phyloP scores from a whole-genome alignment of 2,113 vertebrate species.

The Scolopax mira region DNA sequence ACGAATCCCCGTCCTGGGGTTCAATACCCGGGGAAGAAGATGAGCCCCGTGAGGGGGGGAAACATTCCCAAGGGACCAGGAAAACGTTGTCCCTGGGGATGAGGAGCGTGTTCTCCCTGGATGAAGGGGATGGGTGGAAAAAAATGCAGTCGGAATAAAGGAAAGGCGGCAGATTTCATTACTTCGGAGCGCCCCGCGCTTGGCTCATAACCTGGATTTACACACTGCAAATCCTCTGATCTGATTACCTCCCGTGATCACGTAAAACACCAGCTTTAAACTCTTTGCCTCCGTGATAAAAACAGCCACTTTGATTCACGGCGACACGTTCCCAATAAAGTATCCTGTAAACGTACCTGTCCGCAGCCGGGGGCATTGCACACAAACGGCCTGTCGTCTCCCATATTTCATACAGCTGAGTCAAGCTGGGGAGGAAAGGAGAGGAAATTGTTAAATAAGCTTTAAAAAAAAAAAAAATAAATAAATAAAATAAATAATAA shows the following conservation, averaged over 20 bases:
- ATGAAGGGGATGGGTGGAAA: too few species aligned
- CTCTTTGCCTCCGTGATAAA: constrained; percentile 71
- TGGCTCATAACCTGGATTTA: constrained; percentile 68
- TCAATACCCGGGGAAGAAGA: background rate
- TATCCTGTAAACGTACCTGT: constrained; percentile 85
- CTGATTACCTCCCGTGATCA: constrained; percentile 66
- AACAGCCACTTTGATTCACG: constrained; percentile 77
- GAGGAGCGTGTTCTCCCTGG: too few species aligned
- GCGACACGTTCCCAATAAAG: constrained; percentile 64
- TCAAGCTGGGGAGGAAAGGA: constrained; percentile 37
- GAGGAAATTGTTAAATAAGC: constrained; percentile 57
- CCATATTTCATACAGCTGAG: constrained; percentile 80
- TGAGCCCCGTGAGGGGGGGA: background rate
- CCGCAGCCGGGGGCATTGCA: constrained; percentile 94
- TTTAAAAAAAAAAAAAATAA: background rate
- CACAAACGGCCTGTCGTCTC: constrained; percentile 97
- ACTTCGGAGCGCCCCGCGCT: constrained; percentile 46
- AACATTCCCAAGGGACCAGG: background rate
- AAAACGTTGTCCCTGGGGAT: too few species aligned
- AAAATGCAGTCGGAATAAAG: constrained; percentile 49
- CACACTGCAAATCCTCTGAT: constrained; percentile 65
- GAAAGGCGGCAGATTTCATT: constrained; percentile 56
- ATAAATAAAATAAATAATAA: too few species aligned
- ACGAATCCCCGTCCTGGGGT: background rate
- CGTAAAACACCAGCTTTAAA: constrained; percentile 66